Percentiles rank a stretch among this genome's conserved stretches.
These are phyloP conservation scores for Standfussiana lucernea DNA, from an alignment of 2,888 invertebrate species.

Conservation along the genomic window DNA sequence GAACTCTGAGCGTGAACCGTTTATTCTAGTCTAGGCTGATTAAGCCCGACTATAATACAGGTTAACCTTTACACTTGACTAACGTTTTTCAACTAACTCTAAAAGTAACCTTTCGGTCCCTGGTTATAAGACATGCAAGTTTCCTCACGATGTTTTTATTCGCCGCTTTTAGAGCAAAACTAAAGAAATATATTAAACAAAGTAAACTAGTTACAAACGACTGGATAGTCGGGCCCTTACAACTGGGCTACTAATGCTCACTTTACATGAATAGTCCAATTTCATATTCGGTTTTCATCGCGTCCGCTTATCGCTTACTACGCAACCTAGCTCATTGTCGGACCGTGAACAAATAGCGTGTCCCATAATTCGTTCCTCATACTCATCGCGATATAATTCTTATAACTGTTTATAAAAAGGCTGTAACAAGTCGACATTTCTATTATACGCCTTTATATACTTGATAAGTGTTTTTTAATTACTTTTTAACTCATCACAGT, in stretches of 20 bases:
- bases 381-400: constrained; percentile 40
- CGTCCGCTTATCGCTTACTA: constrained; percentile 27
- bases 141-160: neutral
- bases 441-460: neutral
- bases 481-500: neutral
- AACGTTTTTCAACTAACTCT: neutral
- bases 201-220: neutral
- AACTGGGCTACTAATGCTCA: rapidly evolving
- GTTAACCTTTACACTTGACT: too few relatives aligned
- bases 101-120: neutral
- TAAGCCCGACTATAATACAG: too few relatives aligned
- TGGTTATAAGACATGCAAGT: neutral
- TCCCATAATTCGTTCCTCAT: constrained; percentile 60
- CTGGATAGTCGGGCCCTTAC: neutral
- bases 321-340: constrained; percentile 16
- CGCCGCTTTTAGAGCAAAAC: neutral
- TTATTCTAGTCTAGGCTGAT: too few relatives aligned
- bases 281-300: neutral
- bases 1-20: too few relatives aligned
- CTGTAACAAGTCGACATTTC: constrained; percentile 14
- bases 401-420: constrained; percentile 28
- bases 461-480: neutral
- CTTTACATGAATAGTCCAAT: neutral
- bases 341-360: constrained; percentile 62
- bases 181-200: neutral